phyloP scores from a whole-genome alignment of 2,113 vertebrate genomes.

The Loxodonta africana region DNA sequence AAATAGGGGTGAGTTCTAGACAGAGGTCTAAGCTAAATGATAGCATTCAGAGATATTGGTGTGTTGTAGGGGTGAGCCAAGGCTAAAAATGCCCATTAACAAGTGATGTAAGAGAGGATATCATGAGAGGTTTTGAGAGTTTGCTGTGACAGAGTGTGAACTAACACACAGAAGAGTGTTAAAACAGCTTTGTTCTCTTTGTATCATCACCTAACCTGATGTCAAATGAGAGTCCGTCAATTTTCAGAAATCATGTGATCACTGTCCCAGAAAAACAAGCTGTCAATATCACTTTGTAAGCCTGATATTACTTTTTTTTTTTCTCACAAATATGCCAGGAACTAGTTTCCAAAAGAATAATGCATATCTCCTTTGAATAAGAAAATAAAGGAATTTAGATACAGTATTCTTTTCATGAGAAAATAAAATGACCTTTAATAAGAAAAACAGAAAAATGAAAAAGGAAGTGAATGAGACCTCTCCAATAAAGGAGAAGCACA shows the following conservation, averaged over 20 bases:
- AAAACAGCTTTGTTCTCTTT: background rate
- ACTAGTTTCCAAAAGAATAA: background rate
- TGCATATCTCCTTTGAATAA: background rate
- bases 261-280: background rate
- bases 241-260: background rate
- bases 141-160: background rate
- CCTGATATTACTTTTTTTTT: background rate
- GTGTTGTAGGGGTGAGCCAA: no score
- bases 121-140: background rate
- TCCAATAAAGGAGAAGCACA: background rate
- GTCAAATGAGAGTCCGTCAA: background rate
- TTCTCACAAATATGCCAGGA: background rate
- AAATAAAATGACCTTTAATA: background rate
- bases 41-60: background rate
- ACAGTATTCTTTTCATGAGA: background rate
- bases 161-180: background rate
- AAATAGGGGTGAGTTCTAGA: background rate
- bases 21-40: background rate
- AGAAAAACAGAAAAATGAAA: background rate
- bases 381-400: constrained; percentile 35
- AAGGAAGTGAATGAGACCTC: background rate
- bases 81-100: background rate
- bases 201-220: background rate
- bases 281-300: background rate
- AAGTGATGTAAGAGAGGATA: background rate